Base-by-base conservation (phyloP, 1,140 invertebrate species). In the Drosophila serrata region DNA sequence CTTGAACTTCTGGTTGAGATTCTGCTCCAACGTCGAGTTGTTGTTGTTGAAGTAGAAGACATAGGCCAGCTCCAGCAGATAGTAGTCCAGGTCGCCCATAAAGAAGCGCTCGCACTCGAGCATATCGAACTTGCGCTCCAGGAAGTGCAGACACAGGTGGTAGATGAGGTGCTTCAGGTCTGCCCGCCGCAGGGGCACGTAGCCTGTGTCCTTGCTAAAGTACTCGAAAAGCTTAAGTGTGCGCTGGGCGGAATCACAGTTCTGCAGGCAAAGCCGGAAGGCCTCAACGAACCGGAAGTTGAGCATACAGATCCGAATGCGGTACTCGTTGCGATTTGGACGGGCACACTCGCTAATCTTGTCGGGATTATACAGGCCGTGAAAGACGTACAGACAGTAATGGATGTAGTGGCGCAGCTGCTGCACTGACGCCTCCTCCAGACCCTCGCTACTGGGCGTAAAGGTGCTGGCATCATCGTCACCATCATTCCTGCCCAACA, bases 311-410 rank as follows among this genome's bases (percentile, higher is more conserved):
- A 86, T 92, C 0, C 92, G 76, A 46, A 93, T 91, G 48, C 90
- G 91, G 77, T 91, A 93, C 77, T 93, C 92, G 15, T 88, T 68
- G 6, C 90, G 86, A 17, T 85, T 57, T 45, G 75, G 60, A 55
- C 84, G 84, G 4, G 85, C 58, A 29, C 81, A 92, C 46, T 93
- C 92, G 53, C 94, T 78, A 55, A 95, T 93, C 81, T 93, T 93
- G 15, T 91, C 90, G 13, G 93, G 91, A 68, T 94, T 93, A 45
- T 94, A 95, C 37, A 94, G 81, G 27, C 94, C 94, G 53, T 93
- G 87, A 61, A 95, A 95, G 31, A 94, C 93, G 74, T 95, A 93
- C 7, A 95, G 64, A 45, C 93, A 93, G 74, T 94, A 94, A 79
- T 95, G 94, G 53, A 95, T 92, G 63, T 92, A 92, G 63, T 92